phyloP scores from a whole-genome alignment of 2,888 invertebrate genomes.

The Brenthis ino region DNA sequence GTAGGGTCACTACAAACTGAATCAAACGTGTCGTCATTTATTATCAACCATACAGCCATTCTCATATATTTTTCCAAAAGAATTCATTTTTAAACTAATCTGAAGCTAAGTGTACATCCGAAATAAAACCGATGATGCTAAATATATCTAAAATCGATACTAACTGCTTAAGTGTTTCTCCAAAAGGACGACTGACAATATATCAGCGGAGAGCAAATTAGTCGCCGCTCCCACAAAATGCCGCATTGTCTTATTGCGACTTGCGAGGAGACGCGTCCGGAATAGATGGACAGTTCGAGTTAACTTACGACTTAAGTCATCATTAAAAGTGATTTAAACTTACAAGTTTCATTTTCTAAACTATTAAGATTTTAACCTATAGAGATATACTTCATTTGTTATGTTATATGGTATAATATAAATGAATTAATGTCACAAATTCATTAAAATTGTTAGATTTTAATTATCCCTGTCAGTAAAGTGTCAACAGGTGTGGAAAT shows the following conservation, averaged over 20 bases:
- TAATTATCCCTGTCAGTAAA: no score
- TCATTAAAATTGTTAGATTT: no score
- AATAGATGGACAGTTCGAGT: constrained; percentile 1
- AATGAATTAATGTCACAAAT: no score
- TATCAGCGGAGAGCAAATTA: constrained; percentile 39
- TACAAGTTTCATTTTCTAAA: neutral
- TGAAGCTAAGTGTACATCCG: neutral
- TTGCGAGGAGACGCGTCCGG: neutral
- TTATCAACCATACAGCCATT: no score
- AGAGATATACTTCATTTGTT: no score
- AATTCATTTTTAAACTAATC: neutral
- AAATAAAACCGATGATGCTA: no score
- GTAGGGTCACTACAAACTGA: no score
- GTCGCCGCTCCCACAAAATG: constrained; percentile 37
- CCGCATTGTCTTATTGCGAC: constrained; percentile 14
- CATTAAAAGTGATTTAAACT: constrained; percentile 1
- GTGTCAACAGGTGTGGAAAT: no score
- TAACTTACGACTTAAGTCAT: neutral
- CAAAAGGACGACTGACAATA: constrained; percentile 23
- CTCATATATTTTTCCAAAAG: no score
- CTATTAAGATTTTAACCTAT: neutral
- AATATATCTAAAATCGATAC: neutral
- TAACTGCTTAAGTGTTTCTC: constrained; percentile 12
- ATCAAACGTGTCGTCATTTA: no score
- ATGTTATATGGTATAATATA: neutral